A percentile compares a stretch with the other conserved stretches of the same genome.
Conservation (phyloP, 2,888 invertebrate species). For the Hermodice carunculata region DNA sequence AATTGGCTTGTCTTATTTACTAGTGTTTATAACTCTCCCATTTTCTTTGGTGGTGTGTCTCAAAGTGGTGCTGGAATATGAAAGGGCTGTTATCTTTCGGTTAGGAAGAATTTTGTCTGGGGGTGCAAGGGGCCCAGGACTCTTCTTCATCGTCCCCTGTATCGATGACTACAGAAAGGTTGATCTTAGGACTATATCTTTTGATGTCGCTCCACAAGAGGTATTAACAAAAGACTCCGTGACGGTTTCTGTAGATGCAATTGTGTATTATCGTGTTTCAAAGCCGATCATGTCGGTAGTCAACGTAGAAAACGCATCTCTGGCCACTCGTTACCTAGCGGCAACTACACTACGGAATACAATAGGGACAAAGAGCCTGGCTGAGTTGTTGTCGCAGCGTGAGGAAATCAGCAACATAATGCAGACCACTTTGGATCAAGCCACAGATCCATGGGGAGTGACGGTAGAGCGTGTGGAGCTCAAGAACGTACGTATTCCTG, state of each 20-base stretch:
- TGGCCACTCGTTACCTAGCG: slow-evolving; percentile 30
- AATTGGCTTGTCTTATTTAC: no score
- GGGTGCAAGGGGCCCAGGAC: no score
- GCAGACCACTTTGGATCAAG: slow-evolving; percentile 67
- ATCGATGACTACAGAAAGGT: no score
- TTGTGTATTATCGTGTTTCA: slow-evolving; percentile 50
- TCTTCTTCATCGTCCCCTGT: no score
- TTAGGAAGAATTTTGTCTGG: no score
- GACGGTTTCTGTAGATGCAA: slow-evolving; percentile 57
- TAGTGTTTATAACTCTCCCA: no score
- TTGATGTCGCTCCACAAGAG: no score
- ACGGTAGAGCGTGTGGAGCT: slow-evolving; percentile 70
- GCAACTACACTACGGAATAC: slow-evolving; percentile 45
- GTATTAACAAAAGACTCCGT: slow-evolving; percentile 66
- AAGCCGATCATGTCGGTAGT: slow-evolving; percentile 64
- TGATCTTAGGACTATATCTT: no score
- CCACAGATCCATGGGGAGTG: slow-evolving; percentile 71
- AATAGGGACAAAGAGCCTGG: slow-evolving; percentile 54
- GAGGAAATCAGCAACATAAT: slow-evolving; percentile 60
- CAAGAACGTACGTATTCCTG: no score
- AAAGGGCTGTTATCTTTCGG: no score
- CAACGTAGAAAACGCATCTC: slow-evolving; percentile 23
- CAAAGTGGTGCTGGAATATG: no score
- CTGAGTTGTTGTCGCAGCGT: slow-evolving; percentile 62
- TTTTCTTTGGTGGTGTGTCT: no score